Evolutionary conservation across 2,797 vertebrate genomes (phyloP).

Genomic region (Microcaecilia unicolor): DNA sequence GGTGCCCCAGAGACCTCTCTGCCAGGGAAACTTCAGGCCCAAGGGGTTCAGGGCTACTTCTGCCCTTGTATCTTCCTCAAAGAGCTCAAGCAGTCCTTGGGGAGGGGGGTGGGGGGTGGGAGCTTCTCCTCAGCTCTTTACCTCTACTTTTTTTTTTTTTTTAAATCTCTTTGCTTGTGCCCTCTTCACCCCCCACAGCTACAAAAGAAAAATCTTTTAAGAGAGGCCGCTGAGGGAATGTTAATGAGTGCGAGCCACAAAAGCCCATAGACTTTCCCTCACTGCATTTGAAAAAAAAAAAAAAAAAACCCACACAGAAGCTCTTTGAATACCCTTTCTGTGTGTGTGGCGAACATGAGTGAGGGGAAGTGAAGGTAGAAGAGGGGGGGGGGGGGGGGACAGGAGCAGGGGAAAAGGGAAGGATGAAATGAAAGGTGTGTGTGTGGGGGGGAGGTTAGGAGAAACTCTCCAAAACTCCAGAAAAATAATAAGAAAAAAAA

Average conservation of each 20-base stretch:
- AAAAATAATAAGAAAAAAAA: conserved; percentile 5
- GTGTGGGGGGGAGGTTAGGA: not conserved
- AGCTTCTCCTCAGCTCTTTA: conserved; percentile 25
- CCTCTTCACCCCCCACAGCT: conserved; percentile 49
- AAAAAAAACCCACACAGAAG: not conserved
- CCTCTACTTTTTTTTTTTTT: conserved; percentile 23
- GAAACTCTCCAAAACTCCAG: not conserved
- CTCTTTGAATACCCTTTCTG: conserved; percentile 38
- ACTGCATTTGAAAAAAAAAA: conserved; percentile 26
- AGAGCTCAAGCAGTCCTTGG: no score
- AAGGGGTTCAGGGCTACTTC: no score
- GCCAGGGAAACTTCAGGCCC: no score
- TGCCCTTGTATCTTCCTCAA: no score
- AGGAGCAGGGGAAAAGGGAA: not conserved
- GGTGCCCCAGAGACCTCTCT: no score
- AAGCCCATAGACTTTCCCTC: conserved; percentile 46
- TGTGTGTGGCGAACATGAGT: conserved; percentile 47
- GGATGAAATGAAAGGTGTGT: not conserved
- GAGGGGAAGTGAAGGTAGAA: conserved; percentile 13
- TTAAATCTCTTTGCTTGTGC: conserved; percentile 48
- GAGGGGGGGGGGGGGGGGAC: not conserved
- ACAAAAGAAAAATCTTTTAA: conserved; percentile 50
- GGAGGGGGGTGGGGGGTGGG: no score
- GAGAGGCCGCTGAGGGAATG: conserved; percentile 45
- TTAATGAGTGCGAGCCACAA: conserved; percentile 48